These are phyloP conservation scores for Eumacrocentrus americanus DNA, from an alignment of 2,888 invertebrate species.

Conservation along the genomic window DNA sequence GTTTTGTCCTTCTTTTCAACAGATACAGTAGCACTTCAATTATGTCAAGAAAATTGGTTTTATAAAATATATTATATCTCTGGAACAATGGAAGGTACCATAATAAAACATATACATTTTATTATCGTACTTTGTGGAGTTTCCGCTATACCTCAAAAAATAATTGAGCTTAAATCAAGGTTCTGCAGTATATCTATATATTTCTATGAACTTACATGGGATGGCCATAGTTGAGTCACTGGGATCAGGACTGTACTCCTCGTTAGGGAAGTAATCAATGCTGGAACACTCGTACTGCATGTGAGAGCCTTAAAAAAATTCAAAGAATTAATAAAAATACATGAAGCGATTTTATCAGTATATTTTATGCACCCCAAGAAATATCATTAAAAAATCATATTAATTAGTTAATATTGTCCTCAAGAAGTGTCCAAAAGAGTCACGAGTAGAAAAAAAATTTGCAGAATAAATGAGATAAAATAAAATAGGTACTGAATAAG, in stretches of 20 bases:
- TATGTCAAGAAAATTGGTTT: not conserved
- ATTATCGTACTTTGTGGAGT: too few species aligned
- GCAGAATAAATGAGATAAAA: not conserved
- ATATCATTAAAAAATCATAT: too few species aligned
- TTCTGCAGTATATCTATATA: not conserved
- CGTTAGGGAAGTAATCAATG: slow-evolving; percentile 88
- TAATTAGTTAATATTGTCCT: too few species aligned
- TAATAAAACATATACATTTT: too few species aligned
- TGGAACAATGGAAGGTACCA: too few species aligned
- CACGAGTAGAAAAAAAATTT: not conserved
- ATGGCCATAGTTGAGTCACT: slow-evolving; percentile 91
- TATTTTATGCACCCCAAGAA: too few species aligned
- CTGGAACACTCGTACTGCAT: slow-evolving; percentile 75
- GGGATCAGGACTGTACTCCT: slow-evolving; percentile 85
- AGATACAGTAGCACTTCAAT: not conserved
- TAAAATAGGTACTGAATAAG: not conserved
- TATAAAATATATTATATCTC: too few species aligned
- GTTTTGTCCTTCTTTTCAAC: not conserved
- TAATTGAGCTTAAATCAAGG: too few species aligned
- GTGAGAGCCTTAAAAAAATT: slow-evolving; percentile 69
- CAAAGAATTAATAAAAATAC: slow-evolving; percentile 4
- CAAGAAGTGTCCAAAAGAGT: too few species aligned
- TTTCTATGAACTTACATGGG: slow-evolving; percentile 76
- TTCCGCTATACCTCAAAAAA: too few species aligned
- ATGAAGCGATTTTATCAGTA: too few species aligned